Conservation (phyloP, 2,888 invertebrate species). For the Latrodectus elegans region DNA sequence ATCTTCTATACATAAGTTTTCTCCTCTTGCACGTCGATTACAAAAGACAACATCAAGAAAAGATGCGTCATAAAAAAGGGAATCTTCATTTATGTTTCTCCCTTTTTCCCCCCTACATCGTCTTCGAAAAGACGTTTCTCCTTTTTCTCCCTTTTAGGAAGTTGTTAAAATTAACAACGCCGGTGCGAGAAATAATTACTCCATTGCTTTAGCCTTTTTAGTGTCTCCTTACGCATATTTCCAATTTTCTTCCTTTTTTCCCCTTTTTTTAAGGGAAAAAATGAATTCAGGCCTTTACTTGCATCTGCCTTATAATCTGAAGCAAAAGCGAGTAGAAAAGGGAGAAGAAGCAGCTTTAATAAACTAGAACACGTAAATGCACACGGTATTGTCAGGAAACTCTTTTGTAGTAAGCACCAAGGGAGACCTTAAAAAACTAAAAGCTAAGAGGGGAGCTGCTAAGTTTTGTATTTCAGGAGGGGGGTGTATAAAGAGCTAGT, state of each 20-base stretch:
- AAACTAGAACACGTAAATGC: constrained; percentile 52
- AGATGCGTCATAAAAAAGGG: constrained; percentile 13
- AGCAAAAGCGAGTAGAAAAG: constrained; percentile 6
- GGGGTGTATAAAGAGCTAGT: neutral
- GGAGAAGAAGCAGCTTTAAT: constrained; percentile 43
- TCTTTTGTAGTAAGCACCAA: constrained; percentile 19
- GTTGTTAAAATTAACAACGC: constrained; percentile 61
- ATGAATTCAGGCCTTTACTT: constrained; percentile 13
- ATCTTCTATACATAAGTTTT: constrained; percentile 34
- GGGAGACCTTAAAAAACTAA: constrained; percentile 3
- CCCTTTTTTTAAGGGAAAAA: neutral
- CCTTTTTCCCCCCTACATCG: neutral
- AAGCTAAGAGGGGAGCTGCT: neutral
- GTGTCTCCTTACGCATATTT: constrained; percentile 43
- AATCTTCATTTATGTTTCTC: constrained; percentile 21
- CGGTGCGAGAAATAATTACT: constrained; percentile 51
- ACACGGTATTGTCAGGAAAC: neutral
- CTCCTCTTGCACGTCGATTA: constrained; percentile 33
- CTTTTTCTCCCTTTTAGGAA: constrained; percentile 9
- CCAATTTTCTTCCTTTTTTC: neutral
- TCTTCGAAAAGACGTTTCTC: neutral
- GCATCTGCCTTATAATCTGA: constrained; percentile 35
- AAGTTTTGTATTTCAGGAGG: constrained; percentile 49
- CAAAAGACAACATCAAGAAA: constrained; percentile 34
- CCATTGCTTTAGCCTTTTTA: constrained; percentile 43